A percentile compares a stretch with the other conserved stretches of the same genome.
Evolutionary conservation across 1,140 invertebrate genomes (phyloP).

Genomic region (Plectus sambesii): DNA sequence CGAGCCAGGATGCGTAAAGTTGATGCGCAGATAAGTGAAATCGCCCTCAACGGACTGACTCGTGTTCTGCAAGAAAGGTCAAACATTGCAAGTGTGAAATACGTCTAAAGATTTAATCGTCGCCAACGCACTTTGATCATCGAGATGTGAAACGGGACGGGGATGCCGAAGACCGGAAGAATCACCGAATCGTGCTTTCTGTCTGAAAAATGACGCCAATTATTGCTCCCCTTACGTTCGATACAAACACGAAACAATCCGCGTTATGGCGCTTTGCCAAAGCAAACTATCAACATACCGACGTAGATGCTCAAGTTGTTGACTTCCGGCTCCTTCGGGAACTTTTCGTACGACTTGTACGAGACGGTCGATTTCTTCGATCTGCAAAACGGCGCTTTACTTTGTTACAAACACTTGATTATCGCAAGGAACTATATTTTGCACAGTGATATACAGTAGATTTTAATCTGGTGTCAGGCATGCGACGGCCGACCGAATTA

Average conservation of each 20-base stretch:
- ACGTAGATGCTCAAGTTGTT: conserved; percentile 88
- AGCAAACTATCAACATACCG: conserved; percentile 53
- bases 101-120: no score
- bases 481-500: no score
- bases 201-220: conserved; percentile 11
- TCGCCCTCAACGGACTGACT: conserved; percentile 96
- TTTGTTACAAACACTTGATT: no score
- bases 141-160: conserved; percentile 94
- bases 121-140: conserved; percentile 66
- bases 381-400: conserved; percentile 27
- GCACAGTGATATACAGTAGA: no score
- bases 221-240: no score
- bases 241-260: not conserved
- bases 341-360: conserved; percentile 78
- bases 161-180: conserved; percentile 82
- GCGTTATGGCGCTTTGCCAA: conserved; percentile 13
- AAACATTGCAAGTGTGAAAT: conserved; percentile 18
- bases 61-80: conserved; percentile 59
- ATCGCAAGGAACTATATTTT: no score
- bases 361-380: conserved; percentile 78
- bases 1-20: conserved; percentile 95
- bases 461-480: no score
- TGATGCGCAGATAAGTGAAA: conserved; percentile 94
- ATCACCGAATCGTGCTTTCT: conserved; percentile 57
- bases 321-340: conserved; percentile 84